A percentile compares a stretch with the other conserved stretches of the same genome.
These are phyloP conservation scores for human (Homo sapiens) DNA, from an alignment of 2,113 vertebrate species.

Conservation along the genomic window DNA sequence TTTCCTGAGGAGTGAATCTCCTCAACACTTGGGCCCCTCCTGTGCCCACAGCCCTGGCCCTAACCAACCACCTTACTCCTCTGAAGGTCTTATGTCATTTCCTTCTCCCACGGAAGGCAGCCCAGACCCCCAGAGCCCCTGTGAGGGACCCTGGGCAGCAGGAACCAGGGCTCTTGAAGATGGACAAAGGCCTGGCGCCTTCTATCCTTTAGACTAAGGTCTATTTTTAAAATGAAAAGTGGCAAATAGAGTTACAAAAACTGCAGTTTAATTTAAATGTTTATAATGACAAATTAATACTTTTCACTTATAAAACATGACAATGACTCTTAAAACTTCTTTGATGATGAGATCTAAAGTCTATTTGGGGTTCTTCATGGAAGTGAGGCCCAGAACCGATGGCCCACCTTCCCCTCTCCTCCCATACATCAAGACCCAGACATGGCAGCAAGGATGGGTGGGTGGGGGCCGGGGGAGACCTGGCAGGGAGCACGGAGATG, in stretches of 20 bases:
- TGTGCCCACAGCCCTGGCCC: not conserved
- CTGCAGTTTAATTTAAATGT: not conserved
- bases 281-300: not conserved
- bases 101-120: not conserved
- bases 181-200: not conserved
- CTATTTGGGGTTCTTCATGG: not conserved
- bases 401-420: not conserved
- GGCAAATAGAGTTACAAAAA: not conserved
- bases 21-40: fast-evolving
- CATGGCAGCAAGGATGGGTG: not conserved
- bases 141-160: not conserved
- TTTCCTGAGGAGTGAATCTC: too few species aligned
- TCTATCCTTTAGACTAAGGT: not conserved
- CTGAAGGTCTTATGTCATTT: not conserved
- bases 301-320: not conserved
- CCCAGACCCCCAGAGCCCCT: not conserved
- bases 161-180: not conserved
- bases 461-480: too few species aligned
- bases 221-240: not conserved
- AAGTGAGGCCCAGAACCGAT: not conserved
- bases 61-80: not conserved
- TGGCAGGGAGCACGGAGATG: not conserved
- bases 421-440: not conserved
- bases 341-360: not conserved
- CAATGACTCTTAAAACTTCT: not conserved